Evolutionary conservation across 2,113 vertebrate species (phyloP), one percentile per base, ranked within the genome.

Genomic region (Lophius piscatorius): DNA sequence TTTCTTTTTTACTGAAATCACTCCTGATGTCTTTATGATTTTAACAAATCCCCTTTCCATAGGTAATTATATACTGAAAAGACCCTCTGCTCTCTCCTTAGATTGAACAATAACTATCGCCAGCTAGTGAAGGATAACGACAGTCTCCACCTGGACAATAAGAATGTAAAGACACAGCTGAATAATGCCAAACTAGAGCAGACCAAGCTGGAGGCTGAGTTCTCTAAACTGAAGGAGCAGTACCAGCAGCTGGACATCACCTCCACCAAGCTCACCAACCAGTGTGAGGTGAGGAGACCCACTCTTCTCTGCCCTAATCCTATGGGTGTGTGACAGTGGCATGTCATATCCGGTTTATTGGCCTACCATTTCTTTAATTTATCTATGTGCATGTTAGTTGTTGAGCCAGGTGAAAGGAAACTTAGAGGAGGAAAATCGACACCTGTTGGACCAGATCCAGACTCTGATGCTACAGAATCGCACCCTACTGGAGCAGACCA

Each of bases 391-490:
- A 17, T 28, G 9, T 67, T 89, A 99, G 97, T 81, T 99, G 80
- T 90, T 99, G 82, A 97, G 95, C 80, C 97, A 99, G 84, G 89
- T 99, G 73, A 99, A 99, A 90, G 96, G 95, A 82, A 98, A 98
- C 85, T 87, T 99, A 83, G 96, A 99, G 80, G 97, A 99, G 86
- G 97, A 99, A 89, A 99, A 99, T 82, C 93, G 96, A 22, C 97
- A 99, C 82, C 88, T 99, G 13, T 80, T 98, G 75, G 96, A 98
- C 89, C 97, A 99, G 91, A 99, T 98, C 84, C 97, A 99, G 88
- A 98, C 96, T 36, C 88, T 99, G 87, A 98, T 98, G 95, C 91
- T 97, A 9, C 97, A 98, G 80, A 99, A 99, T 75, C 96, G 94
- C 84, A 97, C 95, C 0, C 84, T 99, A 35, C 89, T 99, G 88